Evolutionary conservation across 2,797 vertebrate genomes (phyloP).

Genomic region (Amazona finschi): DNA sequence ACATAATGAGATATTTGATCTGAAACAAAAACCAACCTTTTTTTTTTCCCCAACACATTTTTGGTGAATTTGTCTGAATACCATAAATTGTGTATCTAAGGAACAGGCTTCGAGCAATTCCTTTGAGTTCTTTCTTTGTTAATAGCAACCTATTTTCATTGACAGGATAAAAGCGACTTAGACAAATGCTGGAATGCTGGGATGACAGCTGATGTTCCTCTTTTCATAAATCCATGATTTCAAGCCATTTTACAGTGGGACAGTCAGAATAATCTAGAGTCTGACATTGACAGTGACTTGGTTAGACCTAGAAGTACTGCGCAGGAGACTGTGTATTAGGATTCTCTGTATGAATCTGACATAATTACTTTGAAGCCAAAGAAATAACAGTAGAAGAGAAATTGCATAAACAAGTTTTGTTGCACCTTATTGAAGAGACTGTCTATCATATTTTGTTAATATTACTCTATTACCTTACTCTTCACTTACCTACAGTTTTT

Average conservation of each 20-base stretch:
- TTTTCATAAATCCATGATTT: background rate
- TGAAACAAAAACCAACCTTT: background rate
- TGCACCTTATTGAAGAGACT: background rate
- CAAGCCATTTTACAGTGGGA: background rate
- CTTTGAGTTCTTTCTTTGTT: slow-evolving; percentile 30
- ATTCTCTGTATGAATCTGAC: background rate
- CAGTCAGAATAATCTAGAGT: background rate
- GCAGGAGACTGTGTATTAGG: background rate
- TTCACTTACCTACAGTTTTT: background rate
- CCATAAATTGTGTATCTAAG: slow-evolving; percentile 24
- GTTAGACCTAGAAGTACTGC: background rate
- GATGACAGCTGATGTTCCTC: slow-evolving; percentile 13
- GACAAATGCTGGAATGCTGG: background rate
- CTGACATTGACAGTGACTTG: background rate
- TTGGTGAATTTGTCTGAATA: slow-evolving; percentile 38
- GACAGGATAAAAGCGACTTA: background rate
- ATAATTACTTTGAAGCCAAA: background rate
- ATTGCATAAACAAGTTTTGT: background rate
- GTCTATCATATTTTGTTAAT: background rate
- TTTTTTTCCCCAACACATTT: background rate
- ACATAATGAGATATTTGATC: slow-evolving; percentile 30
- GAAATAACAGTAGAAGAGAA: background rate
- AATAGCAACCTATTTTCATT: slow-evolving; percentile 24
- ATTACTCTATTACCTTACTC: background rate
- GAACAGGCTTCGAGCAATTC: slow-evolving; percentile 27